Evolutionary conservation across 2,113 vertebrate genomes (phyloP).

Genomic region (Oxyura jamaicensis): DNA sequence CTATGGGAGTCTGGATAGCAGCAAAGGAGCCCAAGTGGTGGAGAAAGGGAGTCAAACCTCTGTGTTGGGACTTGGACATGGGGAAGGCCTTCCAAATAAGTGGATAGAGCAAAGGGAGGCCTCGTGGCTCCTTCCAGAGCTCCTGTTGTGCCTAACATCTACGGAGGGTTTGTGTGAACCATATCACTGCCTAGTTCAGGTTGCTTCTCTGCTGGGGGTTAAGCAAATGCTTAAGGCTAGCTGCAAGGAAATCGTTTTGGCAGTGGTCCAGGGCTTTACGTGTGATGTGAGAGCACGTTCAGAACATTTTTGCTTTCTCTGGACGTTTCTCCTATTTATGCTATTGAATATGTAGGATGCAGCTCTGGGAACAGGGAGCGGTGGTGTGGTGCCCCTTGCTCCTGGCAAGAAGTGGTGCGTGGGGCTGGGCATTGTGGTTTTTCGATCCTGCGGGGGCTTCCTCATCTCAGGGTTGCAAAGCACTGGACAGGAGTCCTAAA

Average conservation of each 20-base stretch:
- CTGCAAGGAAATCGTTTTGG: background rate
- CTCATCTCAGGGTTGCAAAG: background rate
- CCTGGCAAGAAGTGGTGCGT: accelerated
- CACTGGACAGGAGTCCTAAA: background rate
- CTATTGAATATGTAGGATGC: background rate
- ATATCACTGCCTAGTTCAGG: background rate
- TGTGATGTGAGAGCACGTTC: background rate
- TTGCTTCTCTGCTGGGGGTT: background rate
- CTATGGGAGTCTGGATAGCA: background rate
- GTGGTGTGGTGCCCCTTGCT: background rate
- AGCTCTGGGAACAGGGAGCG: background rate
- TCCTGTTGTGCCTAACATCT: background rate
- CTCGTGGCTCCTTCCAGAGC: background rate
- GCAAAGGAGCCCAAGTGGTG: background rate
- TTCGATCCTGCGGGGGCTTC: background rate
- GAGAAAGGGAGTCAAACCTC: background rate
- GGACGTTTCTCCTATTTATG: background rate
- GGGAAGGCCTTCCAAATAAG: background rate
- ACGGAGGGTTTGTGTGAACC: background rate
- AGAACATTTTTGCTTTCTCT: background rate
- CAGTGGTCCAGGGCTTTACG: background rate
- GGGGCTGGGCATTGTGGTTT: background rate
- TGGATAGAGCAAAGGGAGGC: background rate
- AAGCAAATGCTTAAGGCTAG: background rate
- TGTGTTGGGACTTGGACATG: background rate